Evolutionary conservation across 2,797 vertebrate species (phyloP), one percentile per base, ranked within the genome.

Genomic region (Streptopelia turtur): DNA sequence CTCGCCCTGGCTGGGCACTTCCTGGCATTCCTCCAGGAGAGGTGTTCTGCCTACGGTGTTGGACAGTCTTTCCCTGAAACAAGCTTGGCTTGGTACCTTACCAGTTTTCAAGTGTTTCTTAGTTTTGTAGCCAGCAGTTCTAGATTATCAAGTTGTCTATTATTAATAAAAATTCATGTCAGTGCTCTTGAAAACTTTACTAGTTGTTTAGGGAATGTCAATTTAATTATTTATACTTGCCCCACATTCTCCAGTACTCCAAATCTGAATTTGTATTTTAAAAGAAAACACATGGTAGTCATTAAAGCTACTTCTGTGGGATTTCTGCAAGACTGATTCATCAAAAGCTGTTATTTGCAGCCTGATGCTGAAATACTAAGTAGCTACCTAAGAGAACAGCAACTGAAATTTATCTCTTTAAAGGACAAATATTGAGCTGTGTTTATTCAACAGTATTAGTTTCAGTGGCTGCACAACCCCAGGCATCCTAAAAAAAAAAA

Each of bases 31-130:
- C 31, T 76, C 35, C 43, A 55, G 81, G 11, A 89, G n/a, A 69
- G n/a, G 9, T 33, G 37, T 61, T 55, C 37, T 3, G 2, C 65
- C 56, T 12, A 5, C 3, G 3, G 37, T 1, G 0, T 63, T 66
- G 18, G 20, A 57, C 22, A 75, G 16, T n/a, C n/a, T 55, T 61
- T 16, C 63, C 63, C 43, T 39, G 4, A 18, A 55, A 43, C 24
- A 66, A 27, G 59, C 39, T 35, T 72, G 59, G 43, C 52, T 65
- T 30, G 23, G 24, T 24, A 79, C 52, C 59, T 80, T 31, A 30
- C 57, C 80, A 60, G 25, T 53, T 49, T 90, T 57, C 52, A 55
- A 0, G 6, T 64, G 37, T 47, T 90, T 69, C 66, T 87, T 43
- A 28, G 23, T 43, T 79, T 27, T 70, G 24, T 18, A 88, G 52